Percentiles rank a stretch among this genome's conserved stretches.
These are phyloP conservation scores for Caiman crocodilus DNA, from an alignment of 2,797 vertebrate species.

Conservation along the genomic window DNA sequence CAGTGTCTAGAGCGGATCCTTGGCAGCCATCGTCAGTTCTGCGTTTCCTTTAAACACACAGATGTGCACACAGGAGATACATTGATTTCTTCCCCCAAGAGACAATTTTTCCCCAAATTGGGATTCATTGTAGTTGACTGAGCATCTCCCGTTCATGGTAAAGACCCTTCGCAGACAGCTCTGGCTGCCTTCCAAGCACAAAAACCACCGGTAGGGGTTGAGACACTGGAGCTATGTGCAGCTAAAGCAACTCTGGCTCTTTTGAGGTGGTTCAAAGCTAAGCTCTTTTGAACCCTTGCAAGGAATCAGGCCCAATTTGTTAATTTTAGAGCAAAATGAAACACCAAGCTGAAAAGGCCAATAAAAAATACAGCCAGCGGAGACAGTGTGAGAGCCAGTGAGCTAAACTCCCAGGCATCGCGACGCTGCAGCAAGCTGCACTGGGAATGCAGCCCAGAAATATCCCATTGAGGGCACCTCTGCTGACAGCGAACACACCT, in stretches of 20 bases:
- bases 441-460: conserved; percentile 44
- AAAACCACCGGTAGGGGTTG: accelerated
- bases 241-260: not conserved
- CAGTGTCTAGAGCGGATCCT: not conserved
- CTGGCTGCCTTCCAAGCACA: accelerated
- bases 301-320: not conserved
- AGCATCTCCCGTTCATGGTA: accelerated
- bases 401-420: not conserved
- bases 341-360: not conserved
- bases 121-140: not conserved
- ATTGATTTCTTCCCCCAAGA: not conserved
- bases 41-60: not conserved
- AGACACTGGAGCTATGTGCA: accelerated
- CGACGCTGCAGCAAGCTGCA: not conserved
- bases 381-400: not conserved
- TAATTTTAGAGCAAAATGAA: not conserved
- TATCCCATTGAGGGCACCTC: accelerated
- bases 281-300: not conserved
- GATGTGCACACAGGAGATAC: too few relatives aligned
- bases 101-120: not conserved
- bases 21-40: not conserved
- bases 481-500: not conserved
- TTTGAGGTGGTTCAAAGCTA: not conserved
- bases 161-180: accelerated
- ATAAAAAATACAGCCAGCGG: not conserved